Percentiles rank a stretch among this genome's conserved stretches.
Conservation (phyloP, 2,797 vertebrate species). For the Coendou prehensilis region DNA sequence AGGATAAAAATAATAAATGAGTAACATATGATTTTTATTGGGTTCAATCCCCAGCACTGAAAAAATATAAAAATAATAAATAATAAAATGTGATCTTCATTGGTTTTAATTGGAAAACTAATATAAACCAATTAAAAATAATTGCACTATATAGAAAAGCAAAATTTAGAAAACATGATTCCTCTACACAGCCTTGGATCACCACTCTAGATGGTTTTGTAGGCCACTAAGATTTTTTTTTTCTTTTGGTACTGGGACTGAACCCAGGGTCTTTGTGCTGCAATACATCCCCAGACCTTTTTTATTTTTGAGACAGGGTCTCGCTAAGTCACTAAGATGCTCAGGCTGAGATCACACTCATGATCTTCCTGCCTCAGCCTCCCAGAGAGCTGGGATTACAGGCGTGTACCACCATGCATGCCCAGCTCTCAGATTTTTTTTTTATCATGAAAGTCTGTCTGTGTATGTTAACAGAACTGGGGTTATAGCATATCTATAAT, state of each 20-base stretch:
- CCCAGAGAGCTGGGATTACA: neutral
- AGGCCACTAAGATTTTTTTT: neutral
- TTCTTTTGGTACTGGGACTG: neutral
- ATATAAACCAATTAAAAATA: conserved; percentile 36
- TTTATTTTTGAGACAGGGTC: neutral
- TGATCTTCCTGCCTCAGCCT: neutral
- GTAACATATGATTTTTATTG: neutral
- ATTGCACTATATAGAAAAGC: neutral
- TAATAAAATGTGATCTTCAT: neutral
- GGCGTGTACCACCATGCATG: neutral
- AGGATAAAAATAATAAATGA: neutral
- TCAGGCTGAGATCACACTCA: neutral
- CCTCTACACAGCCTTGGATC: neutral
- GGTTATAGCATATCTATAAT: neutral
- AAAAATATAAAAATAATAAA: neutral
- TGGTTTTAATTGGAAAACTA: conserved; percentile 27
- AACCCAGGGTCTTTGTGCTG: neutral
- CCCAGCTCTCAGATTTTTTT: neutral
- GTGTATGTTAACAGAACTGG: neutral
- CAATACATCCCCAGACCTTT: neutral
- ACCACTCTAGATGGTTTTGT: neutral
- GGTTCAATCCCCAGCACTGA: neutral
- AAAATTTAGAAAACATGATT: conserved; percentile 31
- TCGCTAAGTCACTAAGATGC: neutral
- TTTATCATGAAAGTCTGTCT: neutral